phyloP scores from a whole-genome alignment of 2,797 vertebrate species.

The Danio tinwini region DNA sequence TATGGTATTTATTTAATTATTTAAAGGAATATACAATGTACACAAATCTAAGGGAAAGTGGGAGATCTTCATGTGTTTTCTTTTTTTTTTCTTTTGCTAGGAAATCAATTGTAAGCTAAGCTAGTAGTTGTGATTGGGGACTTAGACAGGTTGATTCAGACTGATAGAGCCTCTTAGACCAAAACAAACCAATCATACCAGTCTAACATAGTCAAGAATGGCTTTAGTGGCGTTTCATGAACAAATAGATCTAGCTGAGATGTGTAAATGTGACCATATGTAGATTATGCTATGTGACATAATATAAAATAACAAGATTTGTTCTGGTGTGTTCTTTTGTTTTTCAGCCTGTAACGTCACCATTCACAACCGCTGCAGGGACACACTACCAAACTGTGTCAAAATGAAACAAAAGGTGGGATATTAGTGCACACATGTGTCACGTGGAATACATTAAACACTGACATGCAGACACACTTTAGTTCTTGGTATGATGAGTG shows the following conservation, averaged over 20 bases:
- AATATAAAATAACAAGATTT: slow-evolving; percentile 9
- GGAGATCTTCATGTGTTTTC: too few relatives aligned
- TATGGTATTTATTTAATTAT: slow-evolving; percentile 31
- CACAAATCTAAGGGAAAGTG: background rate
- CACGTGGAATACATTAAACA: slow-evolving; percentile 3
- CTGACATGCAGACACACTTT: background rate
- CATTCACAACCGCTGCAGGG: slow-evolving; percentile 95
- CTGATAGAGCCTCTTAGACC: background rate
- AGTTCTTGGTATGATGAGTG: background rate
- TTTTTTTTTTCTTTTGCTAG: background rate
- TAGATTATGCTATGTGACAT: background rate
- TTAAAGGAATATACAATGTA: background rate
- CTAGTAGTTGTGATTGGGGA: background rate
- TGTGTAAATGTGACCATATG: background rate
- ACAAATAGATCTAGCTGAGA: too few relatives aligned
- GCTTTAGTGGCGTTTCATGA: background rate
- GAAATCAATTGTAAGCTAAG: background rate
- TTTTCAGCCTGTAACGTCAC: slow-evolving; percentile 88
- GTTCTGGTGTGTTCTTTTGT: slow-evolving; percentile 35
- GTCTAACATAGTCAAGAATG: background rate
- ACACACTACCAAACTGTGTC: slow-evolving; percentile 88
- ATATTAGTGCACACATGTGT: background rate
- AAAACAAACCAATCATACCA: background rate
- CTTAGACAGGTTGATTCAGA: background rate
- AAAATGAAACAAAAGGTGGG: slow-evolving; percentile 95